Evolutionary conservation across 2,888 invertebrate genomes (phyloP), one percentile per base, ranked within the genome.

Genomic region (Arrhopalites spinosus): DNA sequence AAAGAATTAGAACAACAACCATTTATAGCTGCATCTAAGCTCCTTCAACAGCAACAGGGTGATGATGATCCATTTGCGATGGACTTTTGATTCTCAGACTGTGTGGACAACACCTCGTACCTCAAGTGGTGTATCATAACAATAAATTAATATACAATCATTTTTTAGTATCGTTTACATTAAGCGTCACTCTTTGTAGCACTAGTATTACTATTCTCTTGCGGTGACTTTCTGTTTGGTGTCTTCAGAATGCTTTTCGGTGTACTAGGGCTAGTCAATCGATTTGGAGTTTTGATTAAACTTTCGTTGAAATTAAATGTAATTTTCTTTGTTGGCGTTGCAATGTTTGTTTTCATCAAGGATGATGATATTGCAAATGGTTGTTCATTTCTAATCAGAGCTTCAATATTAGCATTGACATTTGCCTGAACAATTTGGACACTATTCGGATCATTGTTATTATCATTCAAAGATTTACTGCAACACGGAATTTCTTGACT

Each of bases 161-260:
- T n/a, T n/a, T n/a, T n/a, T n/a, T n/a, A n/a, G n/a, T n/a, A n/a
- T n/a, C n/a, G n/a, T n/a, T n/a, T n/a, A n/a, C n/a, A n/a, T n/a
- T n/a, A n/a, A n/a, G n/a, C n/a, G n/a, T 63, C 29, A 29, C 27
- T 63, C n/a, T 29, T 63, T 11, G 13, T 29, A 63, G 27, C 30
- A 29, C 17, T 63, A 63, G 27, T 30, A 29, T 30, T 63, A 27
- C 23, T 20, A 63, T 29, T 29, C 30, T 63, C 63, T 15, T 63
- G 8, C 3, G 53, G 53, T 13, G 11, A 13, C 11, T 53, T 23
- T 7, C 36, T 64, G 8, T 43, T 74, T 13, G 74, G 74, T 0
- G 74, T 74, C 45, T 81, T 81, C 27, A 81, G 64, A 15, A 80
- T 80, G 47, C 81, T 81, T 71, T 78, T 80, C 47, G 81, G 81